phyloP scores from a whole-genome alignment of 2,888 invertebrate genomes.

The Seira ritae region DNA sequence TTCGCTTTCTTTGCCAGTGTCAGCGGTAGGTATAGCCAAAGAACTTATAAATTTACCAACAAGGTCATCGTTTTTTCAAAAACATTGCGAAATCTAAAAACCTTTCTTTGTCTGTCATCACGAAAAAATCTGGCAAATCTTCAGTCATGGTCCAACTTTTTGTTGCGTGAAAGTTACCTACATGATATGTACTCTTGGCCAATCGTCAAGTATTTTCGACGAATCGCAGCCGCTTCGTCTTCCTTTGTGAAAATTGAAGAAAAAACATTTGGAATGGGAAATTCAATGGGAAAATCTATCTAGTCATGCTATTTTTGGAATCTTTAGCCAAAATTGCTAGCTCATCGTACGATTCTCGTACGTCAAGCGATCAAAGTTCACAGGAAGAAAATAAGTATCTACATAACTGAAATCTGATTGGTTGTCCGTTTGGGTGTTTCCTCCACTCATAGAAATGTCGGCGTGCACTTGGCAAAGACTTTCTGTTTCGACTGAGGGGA shows the following conservation, averaged over 20 bases:
- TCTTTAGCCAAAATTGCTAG: conserved; percentile 7
- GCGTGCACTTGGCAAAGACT: conserved; percentile 2
- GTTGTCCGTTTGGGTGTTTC: conserved; percentile 31
- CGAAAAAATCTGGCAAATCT: no score
- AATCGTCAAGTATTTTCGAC: neutral
- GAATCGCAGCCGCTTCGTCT: neutral
- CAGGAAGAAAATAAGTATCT: no score
- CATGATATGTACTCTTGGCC: neutral
- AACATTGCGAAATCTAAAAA: neutral
- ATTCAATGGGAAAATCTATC: neutral
- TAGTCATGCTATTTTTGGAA: conserved; percentile 47
- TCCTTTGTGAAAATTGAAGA: neutral
- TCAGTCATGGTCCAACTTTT: neutral
- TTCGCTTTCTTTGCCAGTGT: neutral
- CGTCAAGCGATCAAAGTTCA: conserved; percentile 57
- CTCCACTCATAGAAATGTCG: neutral
- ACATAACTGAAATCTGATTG: conserved; percentile 42
- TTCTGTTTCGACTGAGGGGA: conserved; percentile 27
- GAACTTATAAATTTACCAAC: no score
- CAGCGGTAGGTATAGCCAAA: no score
- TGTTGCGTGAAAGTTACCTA: neutral
- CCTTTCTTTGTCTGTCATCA: no score
- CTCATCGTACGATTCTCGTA: conserved; percentile 46
- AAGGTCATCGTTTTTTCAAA: neutral
- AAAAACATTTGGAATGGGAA: no score